A percentile compares a stretch with the other conserved stretches of the same genome.
Evolutionary conservation across 2,113 vertebrate species (phyloP).

Genomic region (Actenoides lindsayi): DNA sequence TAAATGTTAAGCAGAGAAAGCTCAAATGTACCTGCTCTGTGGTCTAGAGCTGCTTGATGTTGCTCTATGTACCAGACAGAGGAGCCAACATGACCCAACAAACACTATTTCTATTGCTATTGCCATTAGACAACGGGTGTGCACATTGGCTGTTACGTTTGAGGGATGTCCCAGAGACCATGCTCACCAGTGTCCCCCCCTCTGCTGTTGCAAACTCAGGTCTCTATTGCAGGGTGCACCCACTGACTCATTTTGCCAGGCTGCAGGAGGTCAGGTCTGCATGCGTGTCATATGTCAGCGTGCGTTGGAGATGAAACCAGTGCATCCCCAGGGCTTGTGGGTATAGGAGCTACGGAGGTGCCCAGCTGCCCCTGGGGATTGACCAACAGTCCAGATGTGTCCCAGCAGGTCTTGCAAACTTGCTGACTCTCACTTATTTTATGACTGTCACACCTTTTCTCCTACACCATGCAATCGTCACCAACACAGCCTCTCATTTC

Average conservation of each 20-base stretch:
- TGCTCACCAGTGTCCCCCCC: background rate
- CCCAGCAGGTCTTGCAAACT: background rate
- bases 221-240: background rate
- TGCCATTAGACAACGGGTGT: background rate
- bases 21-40: background rate
- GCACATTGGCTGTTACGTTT: background rate
- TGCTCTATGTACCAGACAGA: background rate
- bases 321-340: background rate
- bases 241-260: background rate
- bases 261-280: background rate
- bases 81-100: background rate
- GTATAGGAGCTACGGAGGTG: background rate
- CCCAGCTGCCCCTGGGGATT: background rate
- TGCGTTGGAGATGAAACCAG: background rate
- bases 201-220: background rate
- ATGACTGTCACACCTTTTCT: background rate
- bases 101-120: background rate
- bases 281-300: rapidly evolving
- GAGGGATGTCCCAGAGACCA: background rate
- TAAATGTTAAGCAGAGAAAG: background rate
- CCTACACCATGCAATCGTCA: rapidly evolving
- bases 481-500: background rate
- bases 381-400: background rate
- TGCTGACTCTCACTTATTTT: background rate
- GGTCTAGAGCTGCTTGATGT: background rate